Base-by-base conservation (phyloP, 1,140 invertebrate species). In the Octopus sinensis region DNA sequence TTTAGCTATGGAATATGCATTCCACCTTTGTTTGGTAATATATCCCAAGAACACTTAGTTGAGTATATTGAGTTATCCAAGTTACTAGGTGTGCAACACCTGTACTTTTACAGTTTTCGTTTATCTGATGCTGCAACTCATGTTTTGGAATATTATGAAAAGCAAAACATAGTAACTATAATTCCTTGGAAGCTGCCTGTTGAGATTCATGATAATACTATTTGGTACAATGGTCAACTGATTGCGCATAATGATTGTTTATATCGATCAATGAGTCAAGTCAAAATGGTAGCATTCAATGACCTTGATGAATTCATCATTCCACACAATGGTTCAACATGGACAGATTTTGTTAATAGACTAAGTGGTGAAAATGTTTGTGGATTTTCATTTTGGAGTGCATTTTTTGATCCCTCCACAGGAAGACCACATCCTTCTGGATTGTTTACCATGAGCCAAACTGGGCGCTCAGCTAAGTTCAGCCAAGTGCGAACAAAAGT, bases 251-350 rank as follows among this genome's bases (percentile, higher is more conserved):
- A 90, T 83, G 90, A 91, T 85, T 91, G 90, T 80, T 81, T 90
- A 10, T 90, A 89, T 83, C 81, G 90, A 9, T 84, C 86, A 13
- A 90, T 90, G 88, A 82, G 85, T 30, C 68, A 83, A 10, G 83
- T 85, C 13, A 83, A 86, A 78, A 84, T 85, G 56, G 81, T 90
- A 54, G 87, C 87, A 54, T 87, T 91, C 73, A 87, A 89, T 82
- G 90, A 91, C 82, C 84, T 91, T 54, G 90, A 91, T 77, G 90
- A 91, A 85, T 89, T 88, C 76, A 87, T 91, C 54, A 83, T 91
- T 76, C 90, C 90, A 13, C 88, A 86, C 81, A 82, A 85, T 54
- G 82, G 80, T 7, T 81, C 51, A 71, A 85, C 82, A 30, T 88
- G 86, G 85, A 13, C n/a, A 5, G 78, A 84, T 13, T 73, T 89